A percentile compares a stretch with the other conserved stretches of the same genome.
Conservation (phyloP, 1,140 invertebrate genomes). For the Papilio polytes region DNA sequence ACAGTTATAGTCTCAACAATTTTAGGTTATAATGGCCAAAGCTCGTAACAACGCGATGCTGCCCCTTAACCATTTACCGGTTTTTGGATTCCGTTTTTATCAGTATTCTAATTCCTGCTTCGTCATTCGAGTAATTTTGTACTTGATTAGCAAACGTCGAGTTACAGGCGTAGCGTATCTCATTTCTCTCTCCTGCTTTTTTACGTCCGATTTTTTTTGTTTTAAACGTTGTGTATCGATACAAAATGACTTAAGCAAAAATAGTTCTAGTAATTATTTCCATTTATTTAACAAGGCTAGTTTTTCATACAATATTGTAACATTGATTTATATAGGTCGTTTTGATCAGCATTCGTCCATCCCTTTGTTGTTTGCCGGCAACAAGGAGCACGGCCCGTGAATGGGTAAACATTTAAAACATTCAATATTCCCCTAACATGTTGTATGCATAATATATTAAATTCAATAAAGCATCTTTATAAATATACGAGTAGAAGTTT, state of each 20-base stretch:
- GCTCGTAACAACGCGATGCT: neutral
- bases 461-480: neutral
- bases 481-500: neutral
- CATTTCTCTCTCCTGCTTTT: neutral
- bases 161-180: neutral
- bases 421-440: too few species aligned
- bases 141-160: neutral
- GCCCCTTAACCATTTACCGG: neutral
- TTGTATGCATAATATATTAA: constrained; percentile 9
- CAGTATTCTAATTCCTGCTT: neutral
- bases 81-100: neutral
- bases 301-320: neutral
- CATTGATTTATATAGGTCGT: neutral
- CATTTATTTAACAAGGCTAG: neutral
- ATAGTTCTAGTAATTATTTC: too few species aligned
- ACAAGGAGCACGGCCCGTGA: neutral
- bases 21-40: neutral
- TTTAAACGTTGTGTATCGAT: neutral
- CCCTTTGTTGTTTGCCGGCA: constrained; percentile 7
- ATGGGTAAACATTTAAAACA: neutral
- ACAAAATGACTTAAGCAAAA: too few species aligned
- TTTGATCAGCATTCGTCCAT: neutral
- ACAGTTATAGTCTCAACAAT: neutral
- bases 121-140: neutral
- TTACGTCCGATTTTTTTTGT: neutral